These are phyloP conservation scores for Gymnothorax reevesii DNA, from an alignment of 2,797 vertebrate genomes.

Conservation along the genomic window DNA sequence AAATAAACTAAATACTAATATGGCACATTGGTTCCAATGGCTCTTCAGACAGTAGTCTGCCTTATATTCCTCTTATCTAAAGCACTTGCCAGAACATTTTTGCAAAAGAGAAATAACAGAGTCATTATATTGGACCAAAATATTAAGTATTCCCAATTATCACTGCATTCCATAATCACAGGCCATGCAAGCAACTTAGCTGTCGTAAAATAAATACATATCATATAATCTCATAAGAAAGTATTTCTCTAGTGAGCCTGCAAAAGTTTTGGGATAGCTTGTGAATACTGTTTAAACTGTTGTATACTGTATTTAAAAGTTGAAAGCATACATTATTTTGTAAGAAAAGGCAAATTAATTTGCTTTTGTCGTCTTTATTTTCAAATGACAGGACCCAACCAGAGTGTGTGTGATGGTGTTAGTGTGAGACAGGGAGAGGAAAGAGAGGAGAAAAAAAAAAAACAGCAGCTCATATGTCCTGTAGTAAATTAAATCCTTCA, in stretches of 20 bases:
- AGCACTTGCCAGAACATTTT: constrained; percentile 49
- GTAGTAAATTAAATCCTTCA: constrained; percentile 91
- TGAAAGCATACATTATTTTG: no score
- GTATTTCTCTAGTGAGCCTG: neutral
- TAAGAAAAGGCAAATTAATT: no score
- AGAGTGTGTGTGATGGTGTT: neutral
- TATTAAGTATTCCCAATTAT: neutral
- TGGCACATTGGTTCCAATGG: no score
- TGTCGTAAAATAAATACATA: neutral
- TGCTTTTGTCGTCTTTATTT: no score
- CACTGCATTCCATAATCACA: constrained; percentile 5
- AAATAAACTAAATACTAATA: no score
- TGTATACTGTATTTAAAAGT: no score
- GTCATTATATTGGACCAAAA: neutral
- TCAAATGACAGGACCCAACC: neutral
- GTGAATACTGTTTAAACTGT: no score
- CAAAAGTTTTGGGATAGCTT: no score
- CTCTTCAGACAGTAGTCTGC: no score
- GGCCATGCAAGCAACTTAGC: neutral
- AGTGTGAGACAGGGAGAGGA: constrained; percentile 39
- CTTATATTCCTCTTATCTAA: constrained; percentile 54
- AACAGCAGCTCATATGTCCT: constrained; percentile 90
- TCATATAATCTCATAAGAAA: neutral
- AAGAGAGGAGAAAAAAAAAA: constrained; percentile 76
- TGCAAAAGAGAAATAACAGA: constrained; percentile 6